Evolutionary conservation across 2,113 vertebrate genomes (phyloP).

Genomic region (Campylorhamphus procurvoides): DNA sequence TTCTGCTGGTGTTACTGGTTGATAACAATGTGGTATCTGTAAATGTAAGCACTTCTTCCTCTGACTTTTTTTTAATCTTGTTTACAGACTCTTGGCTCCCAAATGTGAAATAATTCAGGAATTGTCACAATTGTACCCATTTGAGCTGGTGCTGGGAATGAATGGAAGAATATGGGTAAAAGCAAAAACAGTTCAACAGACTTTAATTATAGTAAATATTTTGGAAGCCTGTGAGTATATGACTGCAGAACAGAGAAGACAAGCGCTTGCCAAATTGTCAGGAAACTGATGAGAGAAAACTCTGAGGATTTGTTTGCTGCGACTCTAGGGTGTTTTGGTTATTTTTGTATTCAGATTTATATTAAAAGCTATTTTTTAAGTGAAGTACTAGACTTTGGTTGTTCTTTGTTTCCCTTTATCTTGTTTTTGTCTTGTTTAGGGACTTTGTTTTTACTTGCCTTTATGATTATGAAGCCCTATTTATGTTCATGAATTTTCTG

Average conservation of each 20-base stretch:
- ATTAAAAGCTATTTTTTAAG: constrained; percentile 26
- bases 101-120: constrained; percentile 86
- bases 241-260: constrained; percentile 85
- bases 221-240: constrained; percentile 92
- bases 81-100: constrained; percentile 84
- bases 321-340: not conserved
- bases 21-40: not conserved
- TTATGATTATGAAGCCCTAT: not conserved
- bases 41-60: not conserved
- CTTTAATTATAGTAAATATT: constrained; percentile 89
- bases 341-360: constrained; percentile 32
- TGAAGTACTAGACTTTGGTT: not conserved
- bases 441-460: not conserved
- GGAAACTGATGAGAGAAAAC: constrained; percentile 66
- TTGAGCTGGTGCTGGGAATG: constrained; percentile 91
- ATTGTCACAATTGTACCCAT: constrained; percentile 86
- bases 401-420: not conserved
- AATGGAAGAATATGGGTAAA: constrained; percentile 94
- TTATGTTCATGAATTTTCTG: not conserved
- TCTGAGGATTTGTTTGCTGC: not conserved
- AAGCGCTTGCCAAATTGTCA: constrained; percentile 81
- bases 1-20: not conserved
- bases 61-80: not conserved
- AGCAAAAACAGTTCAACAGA: constrained; percentile 86
- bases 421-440: not conserved